Percentiles rank a stretch among this genome's conserved stretches.
Conservation (phyloP, 2,888 invertebrate genomes). For the Theretra japonica region DNA sequence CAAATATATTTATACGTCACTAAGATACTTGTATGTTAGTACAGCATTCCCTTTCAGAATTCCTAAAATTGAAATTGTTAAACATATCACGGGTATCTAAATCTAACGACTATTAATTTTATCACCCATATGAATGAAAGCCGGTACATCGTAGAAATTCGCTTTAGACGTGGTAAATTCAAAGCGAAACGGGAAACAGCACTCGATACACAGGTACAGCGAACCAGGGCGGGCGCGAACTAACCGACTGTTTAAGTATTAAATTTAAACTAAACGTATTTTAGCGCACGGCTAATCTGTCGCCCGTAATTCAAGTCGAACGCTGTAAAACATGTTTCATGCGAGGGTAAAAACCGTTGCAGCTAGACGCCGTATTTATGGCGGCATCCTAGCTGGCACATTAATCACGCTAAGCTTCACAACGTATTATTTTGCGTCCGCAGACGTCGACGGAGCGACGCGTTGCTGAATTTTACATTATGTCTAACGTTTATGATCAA, state of each 20-base stretch:
- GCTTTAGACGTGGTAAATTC: neutral
- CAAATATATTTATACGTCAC: too few relatives aligned
- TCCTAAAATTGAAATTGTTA: too few relatives aligned
- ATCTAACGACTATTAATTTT: too few relatives aligned
- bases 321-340: slow-evolving; percentile 27
- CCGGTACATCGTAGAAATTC: neutral
- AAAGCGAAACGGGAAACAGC: neutral
- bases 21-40: too few relatives aligned
- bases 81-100: too few relatives aligned
- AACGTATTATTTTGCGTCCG: slow-evolving; percentile 30
- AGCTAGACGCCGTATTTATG: slow-evolving; percentile 27
- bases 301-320: slow-evolving; percentile 27
- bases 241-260: slow-evolving; percentile 18
- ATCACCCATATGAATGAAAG: neutral
- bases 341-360: slow-evolving; percentile 29
- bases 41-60: too few relatives aligned
- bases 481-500: slow-evolving; percentile 27
- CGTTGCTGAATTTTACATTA: slow-evolving; percentile 27
- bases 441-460: slow-evolving; percentile 19
- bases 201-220: slow-evolving; percentile 1
- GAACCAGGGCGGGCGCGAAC: neutral
- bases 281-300: slow-evolving; percentile 26
- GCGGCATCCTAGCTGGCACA: slow-evolving; percentile 13
- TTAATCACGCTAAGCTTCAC: slow-evolving; percentile 30
- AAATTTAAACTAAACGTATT: slow-evolving; percentile 27